These are phyloP conservation scores for Meloe dianella DNA, from an alignment of 2,888 invertebrate species.

Conservation along the genomic window DNA sequence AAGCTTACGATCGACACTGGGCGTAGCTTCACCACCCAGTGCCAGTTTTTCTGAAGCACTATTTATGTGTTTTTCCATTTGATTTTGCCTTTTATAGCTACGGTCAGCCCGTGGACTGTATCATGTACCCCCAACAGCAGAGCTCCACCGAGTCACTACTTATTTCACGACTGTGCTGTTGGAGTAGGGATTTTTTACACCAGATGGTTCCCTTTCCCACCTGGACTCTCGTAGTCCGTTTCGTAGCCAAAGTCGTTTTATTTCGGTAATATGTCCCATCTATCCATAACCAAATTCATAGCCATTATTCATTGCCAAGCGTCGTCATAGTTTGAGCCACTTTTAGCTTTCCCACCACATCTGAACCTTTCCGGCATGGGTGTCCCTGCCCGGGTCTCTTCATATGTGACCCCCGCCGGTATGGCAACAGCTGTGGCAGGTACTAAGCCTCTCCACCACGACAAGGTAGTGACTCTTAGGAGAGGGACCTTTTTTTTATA, in stretches of 20 bases:
- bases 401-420: no score
- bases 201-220: background rate
- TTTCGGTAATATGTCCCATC: background rate
- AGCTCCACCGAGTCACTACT: background rate
- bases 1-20: background rate
- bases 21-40: background rate
- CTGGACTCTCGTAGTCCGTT: background rate
- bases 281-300: background rate
- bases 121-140: background rate
- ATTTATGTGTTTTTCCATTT: background rate
- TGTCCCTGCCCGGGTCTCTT: no score
- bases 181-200: slow-evolving; percentile 6
- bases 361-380: no score
- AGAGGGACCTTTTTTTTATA: no score
- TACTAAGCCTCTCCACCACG: no score
- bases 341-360: no score
- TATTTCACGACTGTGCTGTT: background rate
- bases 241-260: background rate
- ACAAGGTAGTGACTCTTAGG: no score
- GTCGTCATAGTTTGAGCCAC: background rate
- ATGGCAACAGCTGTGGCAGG: no score
- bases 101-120: background rate
- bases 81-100: background rate
- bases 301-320: background rate
- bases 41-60: background rate